phyloP scores from a whole-genome alignment of 2,888 invertebrate species.

The Drosophila yooni region DNA sequence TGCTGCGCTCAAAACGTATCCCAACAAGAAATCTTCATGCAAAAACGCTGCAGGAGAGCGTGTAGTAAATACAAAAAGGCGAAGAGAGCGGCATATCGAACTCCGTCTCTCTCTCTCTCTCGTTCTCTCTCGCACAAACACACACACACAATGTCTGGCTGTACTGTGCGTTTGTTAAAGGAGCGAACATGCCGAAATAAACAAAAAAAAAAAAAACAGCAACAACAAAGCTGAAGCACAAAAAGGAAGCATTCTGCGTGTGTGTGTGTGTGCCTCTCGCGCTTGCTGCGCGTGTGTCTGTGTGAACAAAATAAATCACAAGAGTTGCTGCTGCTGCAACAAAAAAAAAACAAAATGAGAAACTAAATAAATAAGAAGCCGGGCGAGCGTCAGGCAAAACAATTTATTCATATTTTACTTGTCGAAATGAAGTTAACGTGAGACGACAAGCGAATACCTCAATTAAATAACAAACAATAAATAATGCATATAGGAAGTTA shows the following conservation, averaged over 20 bases:
- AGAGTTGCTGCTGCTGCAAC: slow-evolving; percentile 40
- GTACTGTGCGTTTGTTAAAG: slow-evolving; percentile 45
- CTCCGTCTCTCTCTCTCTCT: slow-evolving; percentile 10
- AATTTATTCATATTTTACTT: slow-evolving; percentile 51
- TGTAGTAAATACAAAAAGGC: slow-evolving; percentile 17
- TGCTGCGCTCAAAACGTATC: background rate
- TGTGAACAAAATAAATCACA: slow-evolving; percentile 62
- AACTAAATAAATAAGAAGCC: slow-evolving; percentile 63
- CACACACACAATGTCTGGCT: slow-evolving; percentile 19
- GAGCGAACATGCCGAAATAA: slow-evolving; percentile 52
- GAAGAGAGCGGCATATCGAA: slow-evolving; percentile 25
- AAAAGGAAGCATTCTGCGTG: slow-evolving; percentile 46
- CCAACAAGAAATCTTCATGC: slow-evolving; percentile 44
- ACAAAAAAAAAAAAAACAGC: slow-evolving; percentile 49
- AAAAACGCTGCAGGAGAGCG: slow-evolving; percentile 65
- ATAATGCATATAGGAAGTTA: slow-evolving; percentile 10
- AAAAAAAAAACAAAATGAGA: slow-evolving; percentile 22
- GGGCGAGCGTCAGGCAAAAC: slow-evolving; percentile 33
- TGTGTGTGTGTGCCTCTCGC: slow-evolving; percentile 17
- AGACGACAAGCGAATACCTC: slow-evolving; percentile 41
- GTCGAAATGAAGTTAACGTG: slow-evolving; percentile 40
- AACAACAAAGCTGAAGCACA: slow-evolving; percentile 40
- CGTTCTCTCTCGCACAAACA: slow-evolving; percentile 1
- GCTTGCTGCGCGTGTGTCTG: slow-evolving; percentile 19
- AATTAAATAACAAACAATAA: slow-evolving; percentile 46